Base-by-base conservation (phyloP, 2,888 invertebrate species). In the Agrilus mali region DNA sequence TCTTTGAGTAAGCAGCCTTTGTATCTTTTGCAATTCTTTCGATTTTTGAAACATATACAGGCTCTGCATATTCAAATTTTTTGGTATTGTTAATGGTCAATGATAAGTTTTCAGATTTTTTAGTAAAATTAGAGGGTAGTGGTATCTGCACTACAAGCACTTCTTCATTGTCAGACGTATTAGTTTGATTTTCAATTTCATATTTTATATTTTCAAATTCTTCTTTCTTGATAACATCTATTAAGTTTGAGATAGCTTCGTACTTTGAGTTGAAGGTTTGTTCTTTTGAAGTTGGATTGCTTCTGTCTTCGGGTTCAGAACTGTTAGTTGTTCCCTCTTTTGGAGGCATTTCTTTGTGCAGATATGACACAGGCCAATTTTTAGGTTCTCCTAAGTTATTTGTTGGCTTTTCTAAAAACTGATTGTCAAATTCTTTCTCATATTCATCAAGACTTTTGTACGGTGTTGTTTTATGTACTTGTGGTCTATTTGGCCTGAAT, bases 271-370 rank as follows among this genome's bases (percentile, higher is more conserved):
- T 48, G 16, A 34, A 14, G 17, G 44, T 39, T 43, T 45, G 43
- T 45, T 38, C 15, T 41, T 48, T 43, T 33, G 37, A 34, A 14
- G 38, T 36, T 45, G 50, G 48, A 48, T 52, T 55, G 22, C 53
- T 40, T 43, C 53, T 48, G 22, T 47, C 50, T 37, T 46, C 52
- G 4, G 41, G 40, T 43, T 50, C 47, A 8, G 46, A 35, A 7
- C 42, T 22, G 8, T 48, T 43, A 56, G 66, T 66, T 51, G 65
- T 67, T 56, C 67, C 4, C 80, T 80, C 51, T 58, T 86, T 85
- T 1, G 87, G 87, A 4, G 89, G 88, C 32, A 80, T 77, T 46
- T 81, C 80, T 60, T 80, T 79, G 57, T 89, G 88, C 1, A 88
- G 70, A 60, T 87, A 89, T 0, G 85, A 82, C 14, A 88, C 80